Percentiles rank a stretch among this genome's conserved stretches.
Conservation (phyloP, 2,113 vertebrate species). For the Aix galericulata region DNA sequence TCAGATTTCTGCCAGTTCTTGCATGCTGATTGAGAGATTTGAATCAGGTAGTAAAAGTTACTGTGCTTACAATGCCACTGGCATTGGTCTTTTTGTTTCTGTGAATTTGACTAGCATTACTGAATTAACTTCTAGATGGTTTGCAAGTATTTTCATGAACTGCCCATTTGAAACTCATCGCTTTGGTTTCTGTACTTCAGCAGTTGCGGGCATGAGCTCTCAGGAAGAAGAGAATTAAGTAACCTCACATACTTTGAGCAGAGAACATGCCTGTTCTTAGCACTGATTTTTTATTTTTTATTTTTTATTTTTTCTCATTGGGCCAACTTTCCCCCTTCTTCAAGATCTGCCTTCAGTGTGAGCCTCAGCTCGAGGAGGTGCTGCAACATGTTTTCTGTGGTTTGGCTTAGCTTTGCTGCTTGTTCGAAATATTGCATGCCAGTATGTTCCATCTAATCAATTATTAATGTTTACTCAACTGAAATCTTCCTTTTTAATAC, state of each 20-base stretch:
- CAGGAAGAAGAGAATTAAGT: neutral
- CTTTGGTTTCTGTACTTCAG: neutral
- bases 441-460: neutral
- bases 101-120: neutral
- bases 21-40: slow-evolving; percentile 21
- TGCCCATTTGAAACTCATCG: neutral
- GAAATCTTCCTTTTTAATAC: neutral
- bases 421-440: neutral
- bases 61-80: neutral
- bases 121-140: neutral
- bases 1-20: slow-evolving; percentile 14
- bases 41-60: slow-evolving; percentile 35
- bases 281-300: neutral
- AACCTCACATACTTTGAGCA: neutral
- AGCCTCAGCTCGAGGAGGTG: neutral
- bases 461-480: neutral
- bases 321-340: neutral
- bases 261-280: neutral
- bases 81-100: neutral
- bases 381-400: neutral
- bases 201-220: neutral
- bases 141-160: neutral
- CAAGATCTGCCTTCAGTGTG: neutral
- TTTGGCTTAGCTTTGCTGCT: neutral
- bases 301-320: neutral